phyloP scores from a whole-genome alignment of 2,113 vertebrate species.

The Dicerorhinus sumatrensis region DNA sequence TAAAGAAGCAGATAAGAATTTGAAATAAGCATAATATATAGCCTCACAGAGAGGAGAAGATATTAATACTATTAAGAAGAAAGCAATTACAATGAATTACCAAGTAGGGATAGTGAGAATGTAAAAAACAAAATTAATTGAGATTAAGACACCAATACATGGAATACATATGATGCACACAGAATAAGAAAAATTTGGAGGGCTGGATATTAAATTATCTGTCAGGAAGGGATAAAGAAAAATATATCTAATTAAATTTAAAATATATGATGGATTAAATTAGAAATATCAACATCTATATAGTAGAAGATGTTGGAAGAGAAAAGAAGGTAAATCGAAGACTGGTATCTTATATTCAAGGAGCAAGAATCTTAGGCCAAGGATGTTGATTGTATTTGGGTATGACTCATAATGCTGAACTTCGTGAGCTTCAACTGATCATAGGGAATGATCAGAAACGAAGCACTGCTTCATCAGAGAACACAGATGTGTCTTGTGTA shows the following conservation, averaged over 20 bases:
- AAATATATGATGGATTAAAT: neutral
- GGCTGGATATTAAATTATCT: neutral
- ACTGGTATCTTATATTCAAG: neutral
- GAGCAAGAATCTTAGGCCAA: neutral
- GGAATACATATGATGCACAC: neutral
- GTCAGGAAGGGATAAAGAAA: neutral
- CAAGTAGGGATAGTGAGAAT: neutral
- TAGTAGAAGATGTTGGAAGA: neutral
- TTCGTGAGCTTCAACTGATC: neutral
- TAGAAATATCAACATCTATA: neutral
- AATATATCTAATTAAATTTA: neutral
- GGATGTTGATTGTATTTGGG: neutral
- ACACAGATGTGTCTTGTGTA: neutral
- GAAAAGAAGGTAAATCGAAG: neutral
- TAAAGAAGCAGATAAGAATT: neutral
- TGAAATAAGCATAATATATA: neutral
- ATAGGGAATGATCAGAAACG: neutral
- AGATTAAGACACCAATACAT: neutral
- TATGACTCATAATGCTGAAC: neutral
- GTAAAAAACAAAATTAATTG: neutral
- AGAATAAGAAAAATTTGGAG: neutral
- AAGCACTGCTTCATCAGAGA: neutral
- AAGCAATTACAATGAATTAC: neutral
- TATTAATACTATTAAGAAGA: neutral
- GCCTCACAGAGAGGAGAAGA: neutral